phyloP scores from a whole-genome alignment of 1,140 invertebrate genomes.

The Zophobas atratus region DNA sequence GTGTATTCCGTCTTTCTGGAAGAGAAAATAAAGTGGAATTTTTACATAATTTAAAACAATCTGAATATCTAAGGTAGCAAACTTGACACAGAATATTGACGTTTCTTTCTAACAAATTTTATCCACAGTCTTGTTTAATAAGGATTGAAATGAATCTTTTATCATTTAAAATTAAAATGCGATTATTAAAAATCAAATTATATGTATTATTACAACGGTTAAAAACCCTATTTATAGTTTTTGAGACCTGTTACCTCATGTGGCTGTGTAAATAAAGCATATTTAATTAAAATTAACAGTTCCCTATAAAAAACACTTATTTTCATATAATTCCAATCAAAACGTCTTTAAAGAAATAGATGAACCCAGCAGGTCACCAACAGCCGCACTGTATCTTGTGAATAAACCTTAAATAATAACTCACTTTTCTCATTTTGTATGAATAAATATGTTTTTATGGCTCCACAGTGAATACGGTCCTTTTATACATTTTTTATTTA shows the following conservation, averaged over 20 bases:
- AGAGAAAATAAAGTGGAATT: too few species aligned
- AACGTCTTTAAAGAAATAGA: neutral
- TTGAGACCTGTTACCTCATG: neutral
- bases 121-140: too few species aligned
- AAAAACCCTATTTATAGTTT: too few species aligned
- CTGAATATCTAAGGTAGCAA: too few species aligned
- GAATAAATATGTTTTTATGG: neutral
- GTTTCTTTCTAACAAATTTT: too few species aligned
- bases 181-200: too few species aligned
- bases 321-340: neutral
- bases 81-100: too few species aligned
- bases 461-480: neutral
- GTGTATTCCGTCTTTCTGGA: too few species aligned
- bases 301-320: neutral
- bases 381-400: neutral
- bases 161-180: too few species aligned
- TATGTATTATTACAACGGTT: too few species aligned
- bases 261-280: neutral
- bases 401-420: neutral
- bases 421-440: neutral
- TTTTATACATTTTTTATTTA: neutral
- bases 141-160: too few species aligned
- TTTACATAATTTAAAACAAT: too few species aligned
- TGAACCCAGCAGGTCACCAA: neutral
- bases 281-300: neutral